phyloP scores from a whole-genome alignment of 1,140 invertebrate genomes.

The Danaus melanippus region DNA sequence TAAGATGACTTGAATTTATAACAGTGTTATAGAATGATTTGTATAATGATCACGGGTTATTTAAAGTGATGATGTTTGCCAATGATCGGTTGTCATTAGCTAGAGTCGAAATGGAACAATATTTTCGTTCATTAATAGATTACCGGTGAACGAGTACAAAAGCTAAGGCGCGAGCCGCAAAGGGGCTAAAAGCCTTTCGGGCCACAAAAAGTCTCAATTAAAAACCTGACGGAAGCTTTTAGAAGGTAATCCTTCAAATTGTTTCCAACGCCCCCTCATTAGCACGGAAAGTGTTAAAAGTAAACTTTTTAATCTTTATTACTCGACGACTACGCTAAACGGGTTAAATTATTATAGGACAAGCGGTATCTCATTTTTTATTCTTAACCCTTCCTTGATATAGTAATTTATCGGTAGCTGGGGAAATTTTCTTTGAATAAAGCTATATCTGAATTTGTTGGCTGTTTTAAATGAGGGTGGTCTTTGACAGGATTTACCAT shows the following conservation, averaged over 20 bases:
- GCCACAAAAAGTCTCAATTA: slow-evolving; percentile 70
- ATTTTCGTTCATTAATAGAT: slow-evolving; percentile 67
- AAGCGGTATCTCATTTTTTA: slow-evolving; percentile 59
- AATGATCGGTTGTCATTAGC: too few relatives aligned
- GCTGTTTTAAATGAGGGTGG: slow-evolving; percentile 26
- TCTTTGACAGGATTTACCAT: slow-evolving; percentile 28
- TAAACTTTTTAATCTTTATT: slow-evolving; percentile 72
- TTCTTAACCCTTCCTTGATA: slow-evolving; percentile 50
- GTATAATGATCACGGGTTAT: too few relatives aligned
- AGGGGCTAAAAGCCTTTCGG: slow-evolving; percentile 65
- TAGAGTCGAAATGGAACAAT: slow-evolving; percentile 27
- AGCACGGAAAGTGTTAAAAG: slow-evolving; percentile 70
- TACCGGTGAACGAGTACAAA: slow-evolving; percentile 50
- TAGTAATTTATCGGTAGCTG: slow-evolving; percentile 54
- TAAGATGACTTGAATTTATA: too few relatives aligned
- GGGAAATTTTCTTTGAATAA: slow-evolving; percentile 43
- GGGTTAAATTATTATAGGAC: slow-evolving; percentile 68
- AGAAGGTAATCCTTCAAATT: slow-evolving; percentile 72
- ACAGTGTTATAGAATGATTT: too few relatives aligned
- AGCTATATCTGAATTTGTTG: slow-evolving; percentile 39
- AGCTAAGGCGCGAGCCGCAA: slow-evolving; percentile 50
- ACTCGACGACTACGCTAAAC: slow-evolving; percentile 65
- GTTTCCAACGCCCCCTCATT: slow-evolving; percentile 70
- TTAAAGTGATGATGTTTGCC: too few relatives aligned
- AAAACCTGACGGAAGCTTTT: slow-evolving; percentile 71